These are phyloP conservation scores for Plagodis dolabraria DNA, from an alignment of 2,888 invertebrate genomes.

Conservation along the genomic window DNA sequence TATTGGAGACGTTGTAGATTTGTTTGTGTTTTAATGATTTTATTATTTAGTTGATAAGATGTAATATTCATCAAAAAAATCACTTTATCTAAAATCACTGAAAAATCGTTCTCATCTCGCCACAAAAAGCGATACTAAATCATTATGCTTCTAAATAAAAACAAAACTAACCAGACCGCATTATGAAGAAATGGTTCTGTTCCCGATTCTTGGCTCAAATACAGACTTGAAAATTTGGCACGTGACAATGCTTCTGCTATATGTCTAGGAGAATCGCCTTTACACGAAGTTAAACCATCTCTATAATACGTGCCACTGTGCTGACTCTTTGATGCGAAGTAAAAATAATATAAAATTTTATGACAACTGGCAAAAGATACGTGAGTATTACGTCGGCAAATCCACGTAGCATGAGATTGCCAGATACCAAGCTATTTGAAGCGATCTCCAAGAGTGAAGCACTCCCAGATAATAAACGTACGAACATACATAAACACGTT, in stretches of 20 bases:
- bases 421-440: too few relatives aligned
- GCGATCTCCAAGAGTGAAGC: too few relatives aligned
- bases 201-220: constrained; percentile 28
- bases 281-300: neutral
- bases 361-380: neutral
- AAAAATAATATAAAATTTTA: neutral
- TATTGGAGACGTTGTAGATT: too few relatives aligned
- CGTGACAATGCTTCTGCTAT: constrained; percentile 45
- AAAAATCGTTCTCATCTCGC: too few relatives aligned
- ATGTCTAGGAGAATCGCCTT: neutral
- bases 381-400: neutral
- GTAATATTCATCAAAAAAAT: too few relatives aligned
- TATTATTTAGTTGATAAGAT: too few relatives aligned
- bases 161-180: constrained; percentile 9
- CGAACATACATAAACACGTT: too few relatives aligned
- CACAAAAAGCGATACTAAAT: neutral
- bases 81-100: too few relatives aligned
- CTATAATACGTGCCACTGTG: neutral
- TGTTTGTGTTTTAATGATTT: too few relatives aligned
- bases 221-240: constrained; percentile 53
- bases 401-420: too few relatives aligned
- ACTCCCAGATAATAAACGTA: too few relatives aligned
- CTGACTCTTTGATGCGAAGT: neutral
- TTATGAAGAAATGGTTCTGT: constrained; percentile 15
- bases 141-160: neutral